A percentile compares a stretch with the other conserved stretches of the same genome.
Evolutionary conservation across 2,888 invertebrate genomes (phyloP).

Genomic region (Lycaena phlaeas): DNA sequence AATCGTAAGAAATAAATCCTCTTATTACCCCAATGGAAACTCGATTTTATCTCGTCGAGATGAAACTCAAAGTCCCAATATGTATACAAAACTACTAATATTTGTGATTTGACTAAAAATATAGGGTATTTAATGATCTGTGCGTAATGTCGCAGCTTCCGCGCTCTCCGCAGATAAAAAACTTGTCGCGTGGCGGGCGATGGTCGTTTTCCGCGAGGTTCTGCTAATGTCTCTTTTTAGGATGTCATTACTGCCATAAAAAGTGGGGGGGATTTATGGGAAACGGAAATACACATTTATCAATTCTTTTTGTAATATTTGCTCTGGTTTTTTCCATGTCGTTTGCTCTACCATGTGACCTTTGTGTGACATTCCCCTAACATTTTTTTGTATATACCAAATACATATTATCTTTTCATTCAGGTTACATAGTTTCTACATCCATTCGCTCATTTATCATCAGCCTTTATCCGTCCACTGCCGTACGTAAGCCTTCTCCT

Average conservation of each 20-base stretch:
- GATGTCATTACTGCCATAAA: slow-evolving; percentile 16
- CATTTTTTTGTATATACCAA: no score
- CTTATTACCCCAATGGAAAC: slow-evolving; percentile 36
- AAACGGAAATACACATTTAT: slow-evolving; percentile 10
- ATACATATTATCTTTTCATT: no score
- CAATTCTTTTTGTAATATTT: slow-evolving; percentile 5
- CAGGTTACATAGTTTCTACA: no score
- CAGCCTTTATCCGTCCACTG: no score
- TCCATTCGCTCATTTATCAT: no score
- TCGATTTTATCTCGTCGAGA: neutral
- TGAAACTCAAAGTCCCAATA: slow-evolving; percentile 19
- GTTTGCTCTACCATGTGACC: no score
- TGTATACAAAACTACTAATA: slow-evolving; percentile 19
- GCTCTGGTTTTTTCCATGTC: neutral
- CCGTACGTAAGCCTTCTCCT: no score
- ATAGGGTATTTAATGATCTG: slow-evolving; percentile 59
- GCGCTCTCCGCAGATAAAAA: slow-evolving; percentile 61
- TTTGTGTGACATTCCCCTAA: no score
- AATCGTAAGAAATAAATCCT: slow-evolving; percentile 25
- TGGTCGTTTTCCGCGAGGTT: slow-evolving; percentile 12
- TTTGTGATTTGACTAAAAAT: slow-evolving; percentile 40
- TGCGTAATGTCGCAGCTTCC: slow-evolving; percentile 64
- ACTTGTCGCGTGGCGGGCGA: slow-evolving; percentile 22
- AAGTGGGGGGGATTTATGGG: neutral
- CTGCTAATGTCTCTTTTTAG: slow-evolving; percentile 22